These are phyloP conservation scores for Solenodon paradoxus DNA, from an alignment of 2,113 vertebrate species.

Conservation along the genomic window DNA sequence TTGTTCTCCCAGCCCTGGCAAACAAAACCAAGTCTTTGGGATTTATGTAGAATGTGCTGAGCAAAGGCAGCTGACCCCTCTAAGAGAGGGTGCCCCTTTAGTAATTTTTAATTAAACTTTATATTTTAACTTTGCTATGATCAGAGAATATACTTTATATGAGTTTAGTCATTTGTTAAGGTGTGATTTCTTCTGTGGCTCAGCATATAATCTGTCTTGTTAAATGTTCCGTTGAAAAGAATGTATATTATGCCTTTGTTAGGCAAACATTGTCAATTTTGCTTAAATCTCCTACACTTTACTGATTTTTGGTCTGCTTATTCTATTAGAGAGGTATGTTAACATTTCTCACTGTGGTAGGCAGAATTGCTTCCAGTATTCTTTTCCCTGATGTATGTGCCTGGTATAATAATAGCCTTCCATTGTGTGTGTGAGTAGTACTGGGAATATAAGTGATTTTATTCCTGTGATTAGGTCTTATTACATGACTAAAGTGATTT, in stretches of 20 bases:
- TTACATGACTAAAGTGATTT: not conserved
- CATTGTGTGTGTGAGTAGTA: not conserved
- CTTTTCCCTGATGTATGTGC: not conserved
- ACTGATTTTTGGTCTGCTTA: not conserved
- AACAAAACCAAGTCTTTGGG: too few species aligned
- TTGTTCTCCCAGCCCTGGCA: too few species aligned
- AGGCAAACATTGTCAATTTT: not conserved
- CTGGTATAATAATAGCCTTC: not conserved
- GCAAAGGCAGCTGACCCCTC: too few species aligned
- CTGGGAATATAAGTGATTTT: not conserved
- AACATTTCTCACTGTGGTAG: not conserved
- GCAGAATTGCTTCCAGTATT: not conserved
- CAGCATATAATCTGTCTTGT: not conserved
- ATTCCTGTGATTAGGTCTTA: not conserved
- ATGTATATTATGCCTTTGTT: not conserved
- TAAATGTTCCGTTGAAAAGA: slow-evolving; percentile 38
- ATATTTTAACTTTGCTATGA: slow-evolving; percentile 7
- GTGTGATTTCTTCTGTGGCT: not conserved
- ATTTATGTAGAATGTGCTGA: too few species aligned
- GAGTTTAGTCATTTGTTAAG: slow-evolving; percentile 27
- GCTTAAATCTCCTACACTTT: not conserved
- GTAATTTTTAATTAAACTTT: not conserved
- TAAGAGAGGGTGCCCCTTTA: too few species aligned
- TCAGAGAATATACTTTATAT: not conserved
- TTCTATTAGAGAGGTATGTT: not conserved